phyloP scores from a whole-genome alignment of 2,888 invertebrate genomes.

The Cotesia congregata region DNA sequence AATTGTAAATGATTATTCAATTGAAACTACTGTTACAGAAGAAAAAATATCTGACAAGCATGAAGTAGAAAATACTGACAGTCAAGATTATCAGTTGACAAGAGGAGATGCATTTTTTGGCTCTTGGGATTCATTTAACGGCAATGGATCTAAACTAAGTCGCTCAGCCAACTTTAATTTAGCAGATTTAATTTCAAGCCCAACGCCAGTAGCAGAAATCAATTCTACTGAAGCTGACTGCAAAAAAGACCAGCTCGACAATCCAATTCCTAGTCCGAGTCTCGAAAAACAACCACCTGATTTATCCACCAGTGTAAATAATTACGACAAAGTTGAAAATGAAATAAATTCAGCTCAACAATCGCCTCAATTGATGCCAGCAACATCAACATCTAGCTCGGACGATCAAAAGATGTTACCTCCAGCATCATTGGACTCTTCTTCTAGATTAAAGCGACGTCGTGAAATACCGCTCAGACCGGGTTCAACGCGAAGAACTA shows the following conservation, averaged over 20 bases:
- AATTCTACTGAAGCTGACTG: background rate
- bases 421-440: constrained; percentile 20
- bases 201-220: background rate
- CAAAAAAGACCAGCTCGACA: background rate
- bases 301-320: background rate
- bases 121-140: constrained; percentile 48
- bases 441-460: constrained; percentile 35
- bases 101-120: constrained; percentile 52
- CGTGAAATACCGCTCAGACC: constrained; percentile 32
- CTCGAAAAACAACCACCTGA: background rate
- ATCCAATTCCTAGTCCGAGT: background rate
- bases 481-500: constrained; percentile 8
- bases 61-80: background rate
- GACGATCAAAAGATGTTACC: constrained; percentile 33
- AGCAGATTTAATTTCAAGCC: background rate
- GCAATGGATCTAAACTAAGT: constrained; percentile 34
- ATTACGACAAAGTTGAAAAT: constrained; percentile 34
- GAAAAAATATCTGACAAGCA: constrained; percentile 6
- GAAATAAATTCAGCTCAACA: constrained; percentile 23
- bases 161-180: background rate
- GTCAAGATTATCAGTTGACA: constrained; percentile 30
- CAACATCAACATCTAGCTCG: constrained; percentile 31
- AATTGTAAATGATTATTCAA: background rate
- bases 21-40: background rate
- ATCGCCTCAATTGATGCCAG: constrained; percentile 26